These are phyloP conservation scores for Balaeniceps rex DNA, from an alignment of 2,113 vertebrate species.

Conservation along the genomic window DNA sequence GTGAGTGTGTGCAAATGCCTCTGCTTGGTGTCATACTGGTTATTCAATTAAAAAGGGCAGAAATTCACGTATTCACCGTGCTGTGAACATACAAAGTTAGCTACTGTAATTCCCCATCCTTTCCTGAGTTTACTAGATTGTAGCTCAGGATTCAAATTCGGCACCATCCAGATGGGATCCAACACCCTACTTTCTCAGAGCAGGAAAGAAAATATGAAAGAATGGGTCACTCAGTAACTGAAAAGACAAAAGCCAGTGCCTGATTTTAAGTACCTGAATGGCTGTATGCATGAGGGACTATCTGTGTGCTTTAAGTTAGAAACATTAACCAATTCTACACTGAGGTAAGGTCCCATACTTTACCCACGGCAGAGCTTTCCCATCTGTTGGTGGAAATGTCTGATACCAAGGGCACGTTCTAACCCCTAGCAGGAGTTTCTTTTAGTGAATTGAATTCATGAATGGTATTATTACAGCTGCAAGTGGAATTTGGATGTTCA, in stretches of 20 bases:
- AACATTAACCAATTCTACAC: not conserved
- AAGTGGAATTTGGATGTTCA: not conserved
- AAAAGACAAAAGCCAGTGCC: not conserved
- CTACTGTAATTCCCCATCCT: not conserved
- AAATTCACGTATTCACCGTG: not conserved
- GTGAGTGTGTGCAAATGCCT: not conserved
- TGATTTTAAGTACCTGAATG: not conserved
- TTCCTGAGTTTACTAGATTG: not conserved
- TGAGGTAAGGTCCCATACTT: not conserved
- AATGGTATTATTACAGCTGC: not conserved
- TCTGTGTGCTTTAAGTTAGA: not conserved
- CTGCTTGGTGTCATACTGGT: not conserved
- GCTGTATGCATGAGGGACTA: not conserved
- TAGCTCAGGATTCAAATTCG: not conserved
- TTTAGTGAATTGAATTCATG: not conserved
- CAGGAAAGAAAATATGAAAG: not conserved
- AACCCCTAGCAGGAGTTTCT: not conserved
- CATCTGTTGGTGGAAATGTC: not conserved
- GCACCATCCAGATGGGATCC: not conserved
- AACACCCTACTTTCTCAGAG: not conserved
- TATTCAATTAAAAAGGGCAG: not conserved
- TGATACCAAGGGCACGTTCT: not conserved
- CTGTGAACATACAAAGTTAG: not conserved
- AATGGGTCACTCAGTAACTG: not conserved
- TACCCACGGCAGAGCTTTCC: not conserved